These are phyloP conservation scores for Heteromurus nitidus DNA, from an alignment of 2,888 invertebrate genomes.

Conservation along the genomic window DNA sequence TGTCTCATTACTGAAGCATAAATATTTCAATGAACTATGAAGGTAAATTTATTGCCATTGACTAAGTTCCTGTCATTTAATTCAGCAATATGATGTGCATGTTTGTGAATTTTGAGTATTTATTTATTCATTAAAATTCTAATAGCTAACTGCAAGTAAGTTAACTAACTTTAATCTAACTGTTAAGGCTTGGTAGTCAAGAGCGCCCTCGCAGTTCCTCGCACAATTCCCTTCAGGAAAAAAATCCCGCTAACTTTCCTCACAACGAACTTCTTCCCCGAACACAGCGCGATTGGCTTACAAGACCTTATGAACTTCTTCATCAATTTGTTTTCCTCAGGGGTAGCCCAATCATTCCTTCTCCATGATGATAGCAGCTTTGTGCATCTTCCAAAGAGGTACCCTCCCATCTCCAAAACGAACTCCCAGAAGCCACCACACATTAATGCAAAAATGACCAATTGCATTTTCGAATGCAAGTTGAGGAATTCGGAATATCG, in stretches of 20 bases:
- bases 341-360: background rate
- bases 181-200: constrained; percentile 8
- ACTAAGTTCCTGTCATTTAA: too few species aligned
- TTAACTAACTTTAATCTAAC: too few species aligned
- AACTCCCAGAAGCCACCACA: background rate
- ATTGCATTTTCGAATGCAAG: background rate
- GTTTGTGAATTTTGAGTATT: too few species aligned
- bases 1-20: too few species aligned
- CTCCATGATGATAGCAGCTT: background rate
- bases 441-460: background rate
- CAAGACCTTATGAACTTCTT: background rate
- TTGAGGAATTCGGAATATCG: background rate
- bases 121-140: too few species aligned
- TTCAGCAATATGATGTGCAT: too few species aligned
- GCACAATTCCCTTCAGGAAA: background rate
- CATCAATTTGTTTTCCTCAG: background rate
- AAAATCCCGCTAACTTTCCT: background rate
- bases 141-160: too few species aligned
- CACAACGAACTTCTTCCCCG: background rate
- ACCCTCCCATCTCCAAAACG: background rate
- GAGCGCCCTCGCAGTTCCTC: background rate
- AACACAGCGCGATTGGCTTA: background rate
- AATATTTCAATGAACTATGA: too few species aligned
- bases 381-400: background rate
- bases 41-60: too few species aligned